Evolutionary conservation across 2,113 vertebrate genomes (phyloP).

Genomic region (Mustela lutreola): DNA sequence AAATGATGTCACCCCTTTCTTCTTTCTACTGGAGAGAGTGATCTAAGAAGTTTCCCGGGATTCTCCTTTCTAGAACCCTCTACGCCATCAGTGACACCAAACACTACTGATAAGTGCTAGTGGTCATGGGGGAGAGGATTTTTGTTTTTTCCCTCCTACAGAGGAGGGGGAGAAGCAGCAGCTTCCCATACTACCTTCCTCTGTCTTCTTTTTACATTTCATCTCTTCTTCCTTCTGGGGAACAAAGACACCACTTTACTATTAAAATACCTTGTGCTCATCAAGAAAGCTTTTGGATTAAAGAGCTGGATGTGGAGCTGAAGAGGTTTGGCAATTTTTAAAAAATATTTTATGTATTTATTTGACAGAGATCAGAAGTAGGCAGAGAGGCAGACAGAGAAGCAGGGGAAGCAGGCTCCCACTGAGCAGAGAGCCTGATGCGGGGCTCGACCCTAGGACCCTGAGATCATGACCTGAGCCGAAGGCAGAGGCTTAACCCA

Average conservation of each 20-base stretch:
- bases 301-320: not conserved
- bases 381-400: too few species aligned
- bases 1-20: not conserved
- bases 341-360: too few species aligned
- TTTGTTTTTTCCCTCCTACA: not conserved
- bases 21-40: not conserved
- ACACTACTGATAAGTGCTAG: not conserved
- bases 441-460: too few species aligned
- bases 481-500: too few species aligned
- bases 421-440: fast-evolving
- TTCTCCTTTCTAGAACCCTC: not conserved
- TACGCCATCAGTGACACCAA: not conserved
- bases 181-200: not conserved
- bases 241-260: not conserved
- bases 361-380: too few species aligned
- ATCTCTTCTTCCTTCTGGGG: not conserved
- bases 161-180: not conserved
- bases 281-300: slow-evolving; percentile 30
- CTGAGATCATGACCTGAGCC: too few species aligned
- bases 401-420: too few species aligned
- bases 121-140: not conserved
- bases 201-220: not conserved
- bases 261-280: not conserved
- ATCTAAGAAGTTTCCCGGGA: not conserved
- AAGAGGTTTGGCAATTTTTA: slow-evolving; percentile 14